Evolutionary conservation across 2,888 invertebrate genomes (phyloP).

Genomic region (Epinotia nisella): DNA sequence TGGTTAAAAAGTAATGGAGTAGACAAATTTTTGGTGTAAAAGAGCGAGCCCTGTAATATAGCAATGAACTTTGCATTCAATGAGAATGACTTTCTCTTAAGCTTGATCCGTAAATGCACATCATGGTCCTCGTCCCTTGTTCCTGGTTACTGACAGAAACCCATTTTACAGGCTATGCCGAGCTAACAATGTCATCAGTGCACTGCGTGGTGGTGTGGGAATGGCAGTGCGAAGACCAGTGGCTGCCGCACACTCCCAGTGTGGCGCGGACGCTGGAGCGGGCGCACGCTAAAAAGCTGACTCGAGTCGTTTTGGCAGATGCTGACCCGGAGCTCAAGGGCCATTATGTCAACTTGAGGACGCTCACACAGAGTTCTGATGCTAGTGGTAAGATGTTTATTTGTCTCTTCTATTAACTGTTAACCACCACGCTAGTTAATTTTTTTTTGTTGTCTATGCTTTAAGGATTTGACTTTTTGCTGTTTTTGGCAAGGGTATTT

Average conservation of each 20-base stretch:
- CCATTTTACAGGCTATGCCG: conserved; percentile 19
- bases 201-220: conserved; percentile 93
- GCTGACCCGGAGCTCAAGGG: conserved; percentile 92
- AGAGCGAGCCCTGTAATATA: too few relatives aligned
- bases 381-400: conserved; percentile 57
- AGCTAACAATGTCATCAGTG: conserved; percentile 80
- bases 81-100: too few relatives aligned
- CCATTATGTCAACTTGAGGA: conserved; percentile 91
- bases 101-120: too few relatives aligned
- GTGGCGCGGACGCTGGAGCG: conserved; percentile 94
- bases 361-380: conserved; percentile 89
- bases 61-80: too few relatives aligned
- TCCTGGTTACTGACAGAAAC: neutral
- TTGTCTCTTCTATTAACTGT: neutral
- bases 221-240: conserved; percentile 88
- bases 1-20: too few relatives aligned
- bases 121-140: too few relatives aligned
- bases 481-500: too few relatives aligned
- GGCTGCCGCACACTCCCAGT: conserved; percentile 94
- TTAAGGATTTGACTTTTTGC: too few relatives aligned
- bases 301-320: conserved; percentile 93
- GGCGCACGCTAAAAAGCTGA: conserved; percentile 92
- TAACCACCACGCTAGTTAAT: too few relatives aligned
- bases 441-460: too few relatives aligned
- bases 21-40: too few relatives aligned